Evolutionary conservation across 1,140 invertebrate genomes (phyloP), one percentile per base, ranked within the genome.

Genomic region (Scaptomyza montana): DNA sequence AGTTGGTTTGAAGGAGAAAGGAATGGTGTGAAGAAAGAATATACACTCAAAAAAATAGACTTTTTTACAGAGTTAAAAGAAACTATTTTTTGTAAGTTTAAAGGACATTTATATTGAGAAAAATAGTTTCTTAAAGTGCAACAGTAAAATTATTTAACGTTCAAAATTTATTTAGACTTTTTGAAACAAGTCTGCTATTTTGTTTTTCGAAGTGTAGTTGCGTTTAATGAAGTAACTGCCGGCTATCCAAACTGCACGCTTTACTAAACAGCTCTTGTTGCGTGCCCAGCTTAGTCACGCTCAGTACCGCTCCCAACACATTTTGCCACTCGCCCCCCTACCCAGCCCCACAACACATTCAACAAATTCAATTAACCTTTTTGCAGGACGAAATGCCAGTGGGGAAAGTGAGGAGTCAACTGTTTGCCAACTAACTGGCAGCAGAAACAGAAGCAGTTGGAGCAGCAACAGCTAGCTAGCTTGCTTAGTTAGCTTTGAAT

Each of bases 291-390:
- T n/a, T n/a, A 43, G 12, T 8, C 41, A 16, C 2, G 53, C 7
- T 19, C 10, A 45, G 19, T 21, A 16, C 21, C 16, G 5, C 9
- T 21, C 28, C 8, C 6, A 36, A 9, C 33, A 36, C 33, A 6
- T 36, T 36, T 36, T 36, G 41, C 41, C 33, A 21, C 30, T 2
- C 2, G 1, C 46, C 19, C 12, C 16, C 6, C 4, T 12, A 9
- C 4, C 13, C 5, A 5, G 12, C 30, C 50, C 62, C 41, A 61
- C 53, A 57, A 60, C 64, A 47, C 78, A 77, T 73, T 77, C 71
- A 69, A 69, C 46, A 80, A 86, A 85, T 68, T 71, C 80, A 85
- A 86, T 85, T 85, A 77, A 85, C 77, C 61, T 80, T 77, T 74
- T 86, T 86, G 69, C 50, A 71, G 54, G 49, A 72, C 49, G 65